A percentile compares a stretch with the other conserved stretches of the same genome.
phyloP scores from a whole-genome alignment of 2,113 vertebrate genomes.

The Garra rufa region DNA sequence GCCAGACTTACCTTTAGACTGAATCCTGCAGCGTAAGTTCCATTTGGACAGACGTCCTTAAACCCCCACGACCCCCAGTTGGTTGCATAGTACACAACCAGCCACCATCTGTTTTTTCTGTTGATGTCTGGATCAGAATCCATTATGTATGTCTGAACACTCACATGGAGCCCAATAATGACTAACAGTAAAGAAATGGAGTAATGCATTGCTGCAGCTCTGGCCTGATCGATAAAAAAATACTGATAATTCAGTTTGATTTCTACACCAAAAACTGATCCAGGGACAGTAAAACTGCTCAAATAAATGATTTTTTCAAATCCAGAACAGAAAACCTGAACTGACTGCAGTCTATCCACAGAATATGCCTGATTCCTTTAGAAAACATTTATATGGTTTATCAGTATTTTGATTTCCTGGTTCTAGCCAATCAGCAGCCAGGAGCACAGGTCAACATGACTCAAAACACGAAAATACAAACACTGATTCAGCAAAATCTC shows the following conservation, averaged over 20 bases:
- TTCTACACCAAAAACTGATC: not conserved
- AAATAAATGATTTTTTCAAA: not conserved
- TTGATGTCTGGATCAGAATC: no score
- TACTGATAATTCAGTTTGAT: not conserved
- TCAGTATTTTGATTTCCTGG: not conserved
- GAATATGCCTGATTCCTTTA: no score
- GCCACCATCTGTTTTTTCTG: not conserved
- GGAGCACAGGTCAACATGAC: not conserved
- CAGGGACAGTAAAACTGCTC: not conserved
- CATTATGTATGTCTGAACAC: no score
- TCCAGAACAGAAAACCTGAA: no score
- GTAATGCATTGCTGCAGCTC: not conserved
- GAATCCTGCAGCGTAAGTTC: conserved; percentile 42
- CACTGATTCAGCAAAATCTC: no score
- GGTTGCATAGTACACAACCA: conserved; percentile 34
- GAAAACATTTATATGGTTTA: not conserved
- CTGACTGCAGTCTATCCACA: no score
- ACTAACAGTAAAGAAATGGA: not conserved
- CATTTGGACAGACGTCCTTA: conserved; percentile 31
- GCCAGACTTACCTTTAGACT: conserved; percentile 40
- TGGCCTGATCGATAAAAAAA: no score
- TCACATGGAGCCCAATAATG: not conserved
- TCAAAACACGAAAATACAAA: not conserved
- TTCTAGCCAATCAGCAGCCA: not conserved
- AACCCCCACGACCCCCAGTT: conserved; percentile 42